Base-by-base conservation (phyloP, 1,140 invertebrate species). In the Aleiodes sp. region DNA sequence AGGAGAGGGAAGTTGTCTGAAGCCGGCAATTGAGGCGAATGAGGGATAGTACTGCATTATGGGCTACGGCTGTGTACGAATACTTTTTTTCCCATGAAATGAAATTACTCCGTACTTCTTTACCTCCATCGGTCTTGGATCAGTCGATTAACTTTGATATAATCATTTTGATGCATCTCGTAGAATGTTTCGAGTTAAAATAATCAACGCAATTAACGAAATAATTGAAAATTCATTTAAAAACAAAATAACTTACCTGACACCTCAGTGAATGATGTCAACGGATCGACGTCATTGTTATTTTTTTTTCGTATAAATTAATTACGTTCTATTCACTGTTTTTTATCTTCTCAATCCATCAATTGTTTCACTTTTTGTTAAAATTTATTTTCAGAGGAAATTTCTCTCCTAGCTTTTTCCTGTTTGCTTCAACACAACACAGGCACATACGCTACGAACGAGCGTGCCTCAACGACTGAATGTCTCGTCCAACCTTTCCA, bases 391-490 rank as follows among this genome's bases (percentile, higher is more conserved):
- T 16, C 19, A 1, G 10, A 10, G n/a, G n/a, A n/a, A n/a, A n/a
- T n/a, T n/a, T n/a, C n/a, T n/a, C n/a, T 35, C 4, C 10, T 35
- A 35, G 10, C 31, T 35, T 35, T 21, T 26, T 12, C 1, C 26
- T 52, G 7, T 8, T 10, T 57, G 10, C 1, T 59, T 59, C 10
- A 29, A 31, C 24, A 59, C 24, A 16, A 26, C 1, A 21, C 28
- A 59, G 1, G 12, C 28, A 59, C 56, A 61, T 61, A 52, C 62
- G 70, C 59, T 67, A 39, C 41, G 64, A 64, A 29, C 75, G 71
- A 73, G 64, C 73, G 75, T 70, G 69, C 74, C 74, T 74, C 72
- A 73, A 72, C 71, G 70, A 79, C 77, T 79, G 76, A 73, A 68
- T 70, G 62, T 60, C 59, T 56, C 16, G 8, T 63, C 19, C 71